phyloP scores from a whole-genome alignment of 2,797 vertebrate species.

The Characodon lateralis region DNA sequence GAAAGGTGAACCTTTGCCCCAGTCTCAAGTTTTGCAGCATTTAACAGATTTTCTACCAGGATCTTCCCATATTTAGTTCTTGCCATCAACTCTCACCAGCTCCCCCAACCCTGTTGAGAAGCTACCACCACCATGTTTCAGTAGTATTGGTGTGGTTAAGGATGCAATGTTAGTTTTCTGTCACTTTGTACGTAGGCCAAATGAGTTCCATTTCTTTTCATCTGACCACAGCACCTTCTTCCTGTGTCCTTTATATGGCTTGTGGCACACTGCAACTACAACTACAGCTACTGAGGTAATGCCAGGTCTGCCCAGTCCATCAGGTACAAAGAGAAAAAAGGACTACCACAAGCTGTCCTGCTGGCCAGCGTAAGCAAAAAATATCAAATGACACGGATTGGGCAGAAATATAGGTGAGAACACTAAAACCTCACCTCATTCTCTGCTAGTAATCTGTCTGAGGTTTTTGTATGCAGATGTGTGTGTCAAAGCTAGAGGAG shows the following conservation, averaged over 20 bases:
- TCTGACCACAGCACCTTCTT: not conserved
- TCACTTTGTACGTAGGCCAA: too few species aligned
- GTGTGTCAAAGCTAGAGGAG: slow-evolving; percentile 28
- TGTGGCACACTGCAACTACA: not conserved
- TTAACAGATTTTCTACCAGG: not conserved
- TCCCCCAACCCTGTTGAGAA: not conserved
- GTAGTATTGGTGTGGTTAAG: not conserved
- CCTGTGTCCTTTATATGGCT: not conserved
- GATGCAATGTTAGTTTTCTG: not conserved
- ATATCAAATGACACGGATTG: slow-evolving; percentile 70
- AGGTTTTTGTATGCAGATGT: not conserved
- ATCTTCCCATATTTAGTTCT: not conserved
- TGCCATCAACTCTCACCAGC: not conserved
- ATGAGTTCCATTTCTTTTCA: not conserved
- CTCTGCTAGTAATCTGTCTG: slow-evolving; percentile 57
- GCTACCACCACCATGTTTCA: not conserved
- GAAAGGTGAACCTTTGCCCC: not conserved
- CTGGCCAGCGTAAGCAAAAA: slow-evolving; percentile 22
- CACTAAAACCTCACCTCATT: slow-evolving; percentile 69
- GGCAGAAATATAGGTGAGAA: slow-evolving; percentile 76
- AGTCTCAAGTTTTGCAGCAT: not conserved
- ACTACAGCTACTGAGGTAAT: not conserved
- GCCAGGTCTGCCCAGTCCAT: not conserved
- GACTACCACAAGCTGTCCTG: slow-evolving; percentile 9
- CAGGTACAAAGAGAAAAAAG: not conserved